These are phyloP conservation scores for Rhynchotus rufescens DNA, from an alignment of 2,797 vertebrate genomes.

Conservation along the genomic window DNA sequence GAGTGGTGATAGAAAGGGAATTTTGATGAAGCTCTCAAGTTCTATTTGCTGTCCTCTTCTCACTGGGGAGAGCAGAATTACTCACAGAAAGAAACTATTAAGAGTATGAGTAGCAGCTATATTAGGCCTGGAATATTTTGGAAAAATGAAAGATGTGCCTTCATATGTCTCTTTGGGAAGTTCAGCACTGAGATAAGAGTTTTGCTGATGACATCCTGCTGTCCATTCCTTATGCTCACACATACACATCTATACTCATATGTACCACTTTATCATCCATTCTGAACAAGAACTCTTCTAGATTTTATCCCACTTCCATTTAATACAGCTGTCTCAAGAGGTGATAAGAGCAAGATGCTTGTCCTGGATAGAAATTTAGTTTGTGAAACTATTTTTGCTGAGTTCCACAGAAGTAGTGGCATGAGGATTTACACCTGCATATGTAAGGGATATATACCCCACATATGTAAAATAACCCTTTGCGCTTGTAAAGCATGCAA, in stretches of 20 bases:
- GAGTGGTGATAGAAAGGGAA: slow-evolving; percentile 16
- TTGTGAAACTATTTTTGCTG: background rate
- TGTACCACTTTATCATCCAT: background rate
- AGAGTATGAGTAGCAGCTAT: background rate
- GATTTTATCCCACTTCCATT: background rate
- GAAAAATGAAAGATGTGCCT: background rate
- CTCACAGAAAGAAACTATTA: background rate
- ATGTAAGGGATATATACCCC: background rate
- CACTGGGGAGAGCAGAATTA: background rate
- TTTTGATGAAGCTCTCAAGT: background rate
- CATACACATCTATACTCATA: background rate
- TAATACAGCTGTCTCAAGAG: background rate
- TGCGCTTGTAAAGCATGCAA: background rate
- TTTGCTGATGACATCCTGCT: slow-evolving; percentile 15
- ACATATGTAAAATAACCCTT: background rate
- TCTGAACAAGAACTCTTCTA: background rate
- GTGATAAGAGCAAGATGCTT: background rate
- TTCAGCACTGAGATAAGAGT: background rate
- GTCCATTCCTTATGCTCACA: background rate
- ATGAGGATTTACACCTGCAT: background rate
- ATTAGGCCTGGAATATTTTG: background rate
- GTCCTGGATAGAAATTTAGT: background rate
- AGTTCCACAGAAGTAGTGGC: background rate
- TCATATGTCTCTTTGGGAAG: background rate
- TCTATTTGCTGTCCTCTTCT: slow-evolving; percentile 12